Conservation (phyloP, 2,888 invertebrate genomes). For the Melanostoma scalare region DNA sequence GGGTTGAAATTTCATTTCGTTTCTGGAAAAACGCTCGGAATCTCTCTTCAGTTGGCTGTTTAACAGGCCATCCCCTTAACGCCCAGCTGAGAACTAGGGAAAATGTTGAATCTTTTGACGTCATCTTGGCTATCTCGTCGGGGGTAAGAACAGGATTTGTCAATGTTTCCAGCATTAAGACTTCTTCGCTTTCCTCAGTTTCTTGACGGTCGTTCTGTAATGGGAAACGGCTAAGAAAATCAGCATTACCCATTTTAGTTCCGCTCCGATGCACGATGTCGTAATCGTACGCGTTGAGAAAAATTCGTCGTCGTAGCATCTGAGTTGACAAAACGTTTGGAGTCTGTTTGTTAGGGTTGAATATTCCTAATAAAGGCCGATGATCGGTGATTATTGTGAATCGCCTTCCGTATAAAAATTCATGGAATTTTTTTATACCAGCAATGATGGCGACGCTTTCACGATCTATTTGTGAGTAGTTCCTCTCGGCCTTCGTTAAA, state of each 20-base stretch:
- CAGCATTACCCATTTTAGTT: constrained; percentile 1
- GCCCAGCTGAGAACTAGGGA: constrained; percentile 5
- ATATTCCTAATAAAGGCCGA: not conserved
- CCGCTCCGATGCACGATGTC: not conserved
- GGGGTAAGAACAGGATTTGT: not conserved
- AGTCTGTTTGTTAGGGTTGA: not conserved
- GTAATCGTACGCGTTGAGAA: constrained; percentile 8
- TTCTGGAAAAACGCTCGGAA: not conserved
- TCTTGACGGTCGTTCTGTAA: not conserved
- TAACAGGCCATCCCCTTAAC: constrained; percentile 20
- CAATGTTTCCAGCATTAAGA: constrained; percentile 52
- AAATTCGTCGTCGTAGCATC: not conserved
- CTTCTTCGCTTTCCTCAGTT: constrained; percentile 12
- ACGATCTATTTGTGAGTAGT: constrained; percentile 41
- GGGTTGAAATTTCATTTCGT: constrained; percentile 4
- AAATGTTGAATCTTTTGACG: not conserved
- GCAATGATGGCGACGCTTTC: constrained; percentile 37
- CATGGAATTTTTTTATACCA: constrained; percentile 62
- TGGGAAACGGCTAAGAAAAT: constrained; percentile 3
- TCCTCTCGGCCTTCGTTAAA: constrained; percentile 4
- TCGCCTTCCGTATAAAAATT: constrained; percentile 55
- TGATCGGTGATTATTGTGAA: constrained; percentile 33
- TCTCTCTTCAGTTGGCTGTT: constrained; percentile 66
- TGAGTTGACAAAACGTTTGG: not conserved
- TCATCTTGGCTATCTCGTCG: constrained; percentile 3